These are phyloP conservation scores for Aphelinus atriplicis DNA, from an alignment of 1,140 invertebrate species.

Conservation along the genomic window DNA sequence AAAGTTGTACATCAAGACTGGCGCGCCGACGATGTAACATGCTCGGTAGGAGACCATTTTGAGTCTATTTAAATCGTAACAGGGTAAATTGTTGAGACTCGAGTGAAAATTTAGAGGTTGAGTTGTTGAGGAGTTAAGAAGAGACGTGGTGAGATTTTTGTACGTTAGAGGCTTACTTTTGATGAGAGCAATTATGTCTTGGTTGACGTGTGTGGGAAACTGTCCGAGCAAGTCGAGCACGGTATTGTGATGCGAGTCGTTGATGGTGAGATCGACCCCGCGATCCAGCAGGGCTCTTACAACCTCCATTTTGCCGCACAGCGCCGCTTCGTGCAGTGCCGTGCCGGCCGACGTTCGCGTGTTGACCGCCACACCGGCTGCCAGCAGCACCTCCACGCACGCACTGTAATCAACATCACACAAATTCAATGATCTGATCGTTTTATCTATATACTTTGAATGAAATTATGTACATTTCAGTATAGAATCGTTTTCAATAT, in stretches of 20 bases:
- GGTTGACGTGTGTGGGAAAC: slow-evolving; percentile 88
- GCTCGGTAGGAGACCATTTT: too few species aligned
- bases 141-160: too few species aligned
- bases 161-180: slow-evolving; percentile 72
- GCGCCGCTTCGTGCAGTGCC: slow-evolving; percentile 93
- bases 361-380: slow-evolving; percentile 90
- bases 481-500: too few species aligned
- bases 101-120: too few species aligned
- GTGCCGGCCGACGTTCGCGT: slow-evolving; percentile 87
- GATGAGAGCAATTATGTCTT: slow-evolving; percentile 84
- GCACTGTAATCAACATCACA: slow-evolving; percentile 21
- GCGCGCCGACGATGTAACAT: too few species aligned
- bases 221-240: slow-evolving; percentile 88
- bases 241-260: slow-evolving; percentile 82
- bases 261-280: slow-evolving; percentile 83
- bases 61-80: too few species aligned
- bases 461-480: too few species aligned
- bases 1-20: too few species aligned
- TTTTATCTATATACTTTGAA: too few species aligned
- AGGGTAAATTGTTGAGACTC: too few species aligned
- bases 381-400: slow-evolving; percentile 52
- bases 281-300: slow-evolving; percentile 83
- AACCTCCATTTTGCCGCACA: slow-evolving; percentile 93
- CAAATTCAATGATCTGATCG: not conserved
- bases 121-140: too few species aligned